Conservation (phyloP, 2,113 vertebrate genomes). For the Chiloscyllium plagiosum region DNA sequence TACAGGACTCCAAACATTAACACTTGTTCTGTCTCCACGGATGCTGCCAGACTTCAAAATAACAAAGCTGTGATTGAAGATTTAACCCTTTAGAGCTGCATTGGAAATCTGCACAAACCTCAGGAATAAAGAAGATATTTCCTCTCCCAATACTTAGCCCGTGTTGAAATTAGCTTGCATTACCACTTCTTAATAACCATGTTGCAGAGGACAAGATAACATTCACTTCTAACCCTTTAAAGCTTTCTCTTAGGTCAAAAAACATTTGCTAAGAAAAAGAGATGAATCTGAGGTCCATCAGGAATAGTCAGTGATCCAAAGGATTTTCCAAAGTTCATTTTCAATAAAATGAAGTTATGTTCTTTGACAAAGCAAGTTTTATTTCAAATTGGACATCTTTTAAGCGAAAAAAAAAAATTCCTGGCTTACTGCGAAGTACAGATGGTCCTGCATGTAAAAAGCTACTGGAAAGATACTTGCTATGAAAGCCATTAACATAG, state of each 20-base stretch:
- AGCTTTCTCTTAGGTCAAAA: neutral
- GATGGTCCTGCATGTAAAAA: slow-evolving; percentile 19
- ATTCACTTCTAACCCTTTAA: neutral
- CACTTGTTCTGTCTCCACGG: too few species aligned
- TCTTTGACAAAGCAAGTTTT: neutral
- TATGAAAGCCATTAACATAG: slow-evolving; percentile 30
- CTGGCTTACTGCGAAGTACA: slow-evolving; percentile 28
- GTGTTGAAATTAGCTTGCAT: neutral
- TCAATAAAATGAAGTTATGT: neutral
- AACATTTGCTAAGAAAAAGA: neutral
- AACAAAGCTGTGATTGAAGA: neutral
- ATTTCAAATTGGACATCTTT: neutral
- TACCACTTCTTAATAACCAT: neutral
- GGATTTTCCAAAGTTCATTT: slow-evolving; percentile 7
- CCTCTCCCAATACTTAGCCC: neutral
- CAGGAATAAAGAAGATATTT: neutral
- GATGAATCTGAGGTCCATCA: neutral
- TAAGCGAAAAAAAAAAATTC: neutral
- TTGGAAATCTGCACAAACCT: neutral
- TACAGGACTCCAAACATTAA: too few species aligned
- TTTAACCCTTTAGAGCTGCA: neutral
- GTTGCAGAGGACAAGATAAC: neutral
- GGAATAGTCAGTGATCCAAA: neutral
- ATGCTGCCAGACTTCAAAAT: neutral
- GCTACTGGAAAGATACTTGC: slow-evolving; percentile 29